These are phyloP conservation scores for Lithobius niger DNA, from an alignment of 1,140 invertebrate genomes.

Conservation along the genomic window DNA sequence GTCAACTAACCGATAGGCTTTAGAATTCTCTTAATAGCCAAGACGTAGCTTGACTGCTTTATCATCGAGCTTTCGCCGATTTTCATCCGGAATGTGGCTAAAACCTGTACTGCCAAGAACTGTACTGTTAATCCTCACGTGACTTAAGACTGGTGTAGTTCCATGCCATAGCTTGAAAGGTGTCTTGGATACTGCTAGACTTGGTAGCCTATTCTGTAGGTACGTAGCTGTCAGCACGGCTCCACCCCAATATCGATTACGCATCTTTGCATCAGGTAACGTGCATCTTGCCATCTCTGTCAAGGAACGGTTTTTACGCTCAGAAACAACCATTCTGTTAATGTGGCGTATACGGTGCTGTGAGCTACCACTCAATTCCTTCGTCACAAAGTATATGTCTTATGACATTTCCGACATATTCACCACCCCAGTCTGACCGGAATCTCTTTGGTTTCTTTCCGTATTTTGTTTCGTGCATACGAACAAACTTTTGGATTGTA, in stretches of 20 bases:
- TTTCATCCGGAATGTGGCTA: constrained; percentile 12
- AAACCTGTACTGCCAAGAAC: constrained; percentile 23
- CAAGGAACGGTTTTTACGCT: constrained; percentile 30
- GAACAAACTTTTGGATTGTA: background rate
- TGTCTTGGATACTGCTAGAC: constrained; percentile 29
- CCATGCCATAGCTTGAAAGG: constrained; percentile 31
- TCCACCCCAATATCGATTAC: constrained; percentile 33
- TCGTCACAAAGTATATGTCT: constrained; percentile 5
- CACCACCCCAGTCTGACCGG: background rate
- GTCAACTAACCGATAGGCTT: background rate
- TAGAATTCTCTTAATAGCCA: background rate
- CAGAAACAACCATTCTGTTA: constrained; percentile 34
- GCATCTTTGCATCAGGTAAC: constrained; percentile 26
- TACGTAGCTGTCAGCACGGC: constrained; percentile 26
- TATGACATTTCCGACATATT: background rate
- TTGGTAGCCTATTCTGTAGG: constrained; percentile 33
- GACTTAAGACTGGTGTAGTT: constrained; percentile 19
- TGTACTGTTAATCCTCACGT: constrained; percentile 22
- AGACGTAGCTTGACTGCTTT: background rate
- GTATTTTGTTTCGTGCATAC: background rate
- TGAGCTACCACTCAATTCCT: constrained; percentile 18
- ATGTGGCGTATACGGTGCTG: constrained; percentile 28
- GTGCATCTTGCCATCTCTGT: constrained; percentile 28
- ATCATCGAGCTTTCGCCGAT: background rate
- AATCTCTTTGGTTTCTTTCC: background rate